phyloP scores from a whole-genome alignment of 2,113 vertebrate genomes.

The Suricata suricatta region DNA sequence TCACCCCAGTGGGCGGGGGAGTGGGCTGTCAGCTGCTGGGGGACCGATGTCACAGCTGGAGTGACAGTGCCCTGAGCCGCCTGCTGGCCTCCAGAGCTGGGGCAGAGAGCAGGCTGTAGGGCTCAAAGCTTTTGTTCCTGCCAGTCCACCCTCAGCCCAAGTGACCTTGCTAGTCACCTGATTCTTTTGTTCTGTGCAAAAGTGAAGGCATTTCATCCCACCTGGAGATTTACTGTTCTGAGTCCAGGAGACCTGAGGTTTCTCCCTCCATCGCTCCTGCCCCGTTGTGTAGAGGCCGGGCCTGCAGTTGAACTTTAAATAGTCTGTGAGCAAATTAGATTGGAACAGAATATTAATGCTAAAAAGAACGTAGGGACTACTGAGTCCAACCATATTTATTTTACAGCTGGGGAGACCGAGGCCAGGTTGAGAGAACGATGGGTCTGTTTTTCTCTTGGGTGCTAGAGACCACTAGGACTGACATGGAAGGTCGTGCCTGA shows the following conservation, averaged over 20 bases:
- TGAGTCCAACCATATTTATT: not conserved
- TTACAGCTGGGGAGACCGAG: constrained; percentile 10
- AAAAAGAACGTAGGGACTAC: not conserved
- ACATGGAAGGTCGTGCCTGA: not conserved
- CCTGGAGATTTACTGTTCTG: not conserved
- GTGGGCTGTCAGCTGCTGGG: not conserved
- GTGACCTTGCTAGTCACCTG: not conserved
- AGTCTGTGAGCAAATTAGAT: not conserved
- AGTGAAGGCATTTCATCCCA: not conserved
- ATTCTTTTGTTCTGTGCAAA: not conserved
- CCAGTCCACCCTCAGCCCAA: not conserved
- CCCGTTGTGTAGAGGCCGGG: not conserved
- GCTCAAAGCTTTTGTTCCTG: not conserved
- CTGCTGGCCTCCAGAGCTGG: not conserved
- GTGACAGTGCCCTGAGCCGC: not conserved
- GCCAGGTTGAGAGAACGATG: not conserved
- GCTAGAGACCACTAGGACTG: not conserved
- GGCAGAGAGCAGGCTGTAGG: not conserved
- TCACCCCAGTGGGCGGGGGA: not conserved
- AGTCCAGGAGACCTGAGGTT: not conserved
- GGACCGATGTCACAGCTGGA: not conserved
- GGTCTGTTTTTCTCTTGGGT: not conserved
- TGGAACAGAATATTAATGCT: not conserved
- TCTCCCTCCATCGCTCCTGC: not conserved
- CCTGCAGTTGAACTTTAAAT: not conserved